Conservation (phyloP, 2,888 invertebrate species). For the Tenthredo livida region DNA sequence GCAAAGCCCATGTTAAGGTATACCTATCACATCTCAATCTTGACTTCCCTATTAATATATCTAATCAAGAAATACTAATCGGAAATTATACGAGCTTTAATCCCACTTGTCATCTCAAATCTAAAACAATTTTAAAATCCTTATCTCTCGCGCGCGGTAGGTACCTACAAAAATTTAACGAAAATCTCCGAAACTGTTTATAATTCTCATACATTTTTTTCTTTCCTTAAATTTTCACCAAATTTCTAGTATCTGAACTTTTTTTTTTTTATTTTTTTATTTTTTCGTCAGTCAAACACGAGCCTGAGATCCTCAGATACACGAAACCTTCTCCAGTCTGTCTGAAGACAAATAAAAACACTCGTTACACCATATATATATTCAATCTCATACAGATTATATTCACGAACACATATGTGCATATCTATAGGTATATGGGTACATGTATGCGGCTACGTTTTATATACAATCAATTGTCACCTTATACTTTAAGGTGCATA, state of each 20-base stretch:
- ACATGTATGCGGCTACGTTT: background rate
- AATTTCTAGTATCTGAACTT: background rate
- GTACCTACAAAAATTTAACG: background rate
- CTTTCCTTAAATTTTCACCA: no score
- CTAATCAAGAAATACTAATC: constrained; percentile 26
- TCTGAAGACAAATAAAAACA: background rate
- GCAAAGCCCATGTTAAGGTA: background rate
- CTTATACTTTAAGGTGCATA: constrained; percentile 14
- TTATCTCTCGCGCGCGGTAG: background rate
- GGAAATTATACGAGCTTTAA: background rate
- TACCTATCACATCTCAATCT: constrained; percentile 27
- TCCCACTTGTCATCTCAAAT: constrained; percentile 21
- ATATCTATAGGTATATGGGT: no score
- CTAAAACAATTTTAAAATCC: constrained; percentile 1
- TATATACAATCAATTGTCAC: constrained; percentile 22
- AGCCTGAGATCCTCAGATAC: background rate
- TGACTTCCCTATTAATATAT: constrained; percentile 34
- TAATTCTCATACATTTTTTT: background rate
- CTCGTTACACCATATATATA: background rate
- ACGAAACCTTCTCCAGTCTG: background rate
- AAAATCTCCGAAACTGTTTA: background rate
- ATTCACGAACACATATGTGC: background rate
- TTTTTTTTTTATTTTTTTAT: background rate
- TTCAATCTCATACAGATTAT: background rate
- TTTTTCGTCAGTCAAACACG: background rate